Evolutionary conservation across 2,888 invertebrate genomes (phyloP).

Genomic region (Synergus laeviventris): DNA sequence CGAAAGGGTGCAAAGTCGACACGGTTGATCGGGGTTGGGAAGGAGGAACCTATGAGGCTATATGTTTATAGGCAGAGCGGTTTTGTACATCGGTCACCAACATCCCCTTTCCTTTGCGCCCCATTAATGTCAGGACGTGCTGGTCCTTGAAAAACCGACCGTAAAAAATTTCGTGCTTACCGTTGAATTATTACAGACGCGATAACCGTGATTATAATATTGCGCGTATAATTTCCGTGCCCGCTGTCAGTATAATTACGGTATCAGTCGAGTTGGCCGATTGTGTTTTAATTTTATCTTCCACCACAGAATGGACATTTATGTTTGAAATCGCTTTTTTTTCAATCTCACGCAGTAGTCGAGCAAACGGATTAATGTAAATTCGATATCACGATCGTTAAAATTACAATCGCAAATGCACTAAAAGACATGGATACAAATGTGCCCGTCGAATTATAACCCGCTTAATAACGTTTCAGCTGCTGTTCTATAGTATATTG

Average conservation of each 20-base stretch:
- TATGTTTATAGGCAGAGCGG: slow-evolving; percentile 51
- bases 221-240: slow-evolving; percentile 27
- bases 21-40: slow-evolving; percentile 33
- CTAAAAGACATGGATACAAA: slow-evolving; percentile 25
- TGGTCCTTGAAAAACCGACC: slow-evolving; percentile 22
- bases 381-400: slow-evolving; percentile 35
- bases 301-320: slow-evolving; percentile 24
- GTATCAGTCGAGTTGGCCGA: slow-evolving; percentile 11
- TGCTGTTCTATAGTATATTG: background rate
- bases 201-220: slow-evolving; percentile 39
- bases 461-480: slow-evolving; percentile 11
- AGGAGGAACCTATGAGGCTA: slow-evolving; percentile 46
- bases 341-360: slow-evolving; percentile 16
- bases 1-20: slow-evolving; percentile 51
- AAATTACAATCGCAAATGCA: slow-evolving; percentile 36
- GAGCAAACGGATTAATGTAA: slow-evolving; percentile 29
- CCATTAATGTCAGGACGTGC: slow-evolving; percentile 36
- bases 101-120: slow-evolving; percentile 18
- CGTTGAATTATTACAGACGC: slow-evolving; percentile 30
- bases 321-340: slow-evolving; percentile 29
- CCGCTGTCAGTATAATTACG: slow-evolving; percentile 37
- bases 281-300: slow-evolving; percentile 39
- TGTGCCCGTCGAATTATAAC: slow-evolving; percentile 23
- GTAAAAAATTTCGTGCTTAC: slow-evolving; percentile 37
- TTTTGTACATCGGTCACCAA: slow-evolving; percentile 41